A percentile compares a stretch with the other conserved stretches of the same genome.
Conservation (phyloP, 1,140 invertebrate species). For the Drosophila pachea region DNA sequence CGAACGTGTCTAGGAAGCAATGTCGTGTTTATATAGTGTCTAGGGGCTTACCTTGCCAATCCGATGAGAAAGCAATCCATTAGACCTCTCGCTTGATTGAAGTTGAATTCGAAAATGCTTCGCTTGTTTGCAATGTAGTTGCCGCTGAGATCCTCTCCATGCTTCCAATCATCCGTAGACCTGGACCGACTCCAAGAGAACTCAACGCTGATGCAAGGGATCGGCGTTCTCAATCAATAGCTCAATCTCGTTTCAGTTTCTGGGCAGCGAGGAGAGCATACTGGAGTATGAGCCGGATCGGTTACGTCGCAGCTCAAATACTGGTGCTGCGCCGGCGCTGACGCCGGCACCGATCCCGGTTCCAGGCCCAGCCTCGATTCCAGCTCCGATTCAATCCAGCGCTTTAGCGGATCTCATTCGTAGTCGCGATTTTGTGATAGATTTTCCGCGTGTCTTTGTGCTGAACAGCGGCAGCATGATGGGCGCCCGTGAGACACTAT, state of each 20-base stretch:
- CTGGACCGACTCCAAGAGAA: background rate
- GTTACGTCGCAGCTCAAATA: background rate
- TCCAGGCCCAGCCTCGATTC: background rate
- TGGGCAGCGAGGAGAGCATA: constrained; percentile 88
- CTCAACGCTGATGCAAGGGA: background rate
- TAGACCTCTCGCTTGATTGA: constrained; percentile 51
- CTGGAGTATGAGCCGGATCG: constrained; percentile 70
- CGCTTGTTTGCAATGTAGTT: constrained; percentile 36
- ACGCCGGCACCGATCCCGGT: background rate
- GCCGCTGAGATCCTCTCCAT: background rate
- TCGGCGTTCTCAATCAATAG: background rate
- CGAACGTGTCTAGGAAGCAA: constrained; percentile 41
- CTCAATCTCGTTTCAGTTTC: constrained; percentile 79
- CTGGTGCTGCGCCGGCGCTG: constrained; percentile 3
- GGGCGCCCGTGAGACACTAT: constrained; percentile 60
- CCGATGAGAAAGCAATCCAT: background rate
- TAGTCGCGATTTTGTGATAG: constrained; percentile 73
- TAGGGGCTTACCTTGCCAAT: background rate
- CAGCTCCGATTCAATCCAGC: constrained; percentile 14
- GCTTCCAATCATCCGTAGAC: constrained; percentile 21
- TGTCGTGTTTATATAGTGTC: too few species aligned
- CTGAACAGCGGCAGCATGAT: constrained; percentile 62
- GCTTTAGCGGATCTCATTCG: constrained; percentile 62
- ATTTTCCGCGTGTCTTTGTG: constrained; percentile 73
- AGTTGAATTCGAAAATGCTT: constrained; percentile 48